Conservation (phyloP, 2,113 vertebrate species). For the Oxygymnocypris stewartii region DNA sequence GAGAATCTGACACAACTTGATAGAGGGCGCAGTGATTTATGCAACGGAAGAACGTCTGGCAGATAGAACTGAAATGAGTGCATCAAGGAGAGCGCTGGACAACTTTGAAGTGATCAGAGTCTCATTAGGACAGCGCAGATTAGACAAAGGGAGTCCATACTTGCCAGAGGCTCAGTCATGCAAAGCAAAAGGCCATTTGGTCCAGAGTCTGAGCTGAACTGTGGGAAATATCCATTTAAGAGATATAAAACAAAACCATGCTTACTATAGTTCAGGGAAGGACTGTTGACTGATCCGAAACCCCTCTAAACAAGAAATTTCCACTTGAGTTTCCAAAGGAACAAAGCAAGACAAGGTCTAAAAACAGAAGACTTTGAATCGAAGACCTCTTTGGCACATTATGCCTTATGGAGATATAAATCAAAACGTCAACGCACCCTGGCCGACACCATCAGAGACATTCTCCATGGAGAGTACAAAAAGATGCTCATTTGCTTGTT, state of each 20-base stretch:
- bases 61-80: slow-evolving; percentile 29
- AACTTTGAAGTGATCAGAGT: slow-evolving; percentile 57
- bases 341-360: slow-evolving; percentile 46
- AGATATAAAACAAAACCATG: slow-evolving; percentile 38
- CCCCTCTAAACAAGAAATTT: slow-evolving; percentile 56
- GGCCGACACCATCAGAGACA: slow-evolving; percentile 43
- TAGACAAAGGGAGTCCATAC: slow-evolving; percentile 40
- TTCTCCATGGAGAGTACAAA: neutral
- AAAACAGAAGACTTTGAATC: slow-evolving; percentile 60
- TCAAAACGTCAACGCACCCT: slow-evolving; percentile 33
- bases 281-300: slow-evolving; percentile 50
- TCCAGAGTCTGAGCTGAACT: slow-evolving; percentile 33
- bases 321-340: slow-evolving; percentile 50
- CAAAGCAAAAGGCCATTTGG: slow-evolving; percentile 43
- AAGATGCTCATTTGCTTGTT: slow-evolving; percentile 48
- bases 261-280: slow-evolving; percentile 49
- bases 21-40: neutral
- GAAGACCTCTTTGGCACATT: slow-evolving; percentile 50
- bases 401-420: slow-evolving; percentile 41
- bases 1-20: slow-evolving; percentile 42
- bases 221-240: neutral
- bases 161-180: slow-evolving; percentile 13
- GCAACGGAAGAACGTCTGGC: neutral
- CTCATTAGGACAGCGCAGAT: slow-evolving; percentile 49
- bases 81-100: slow-evolving; percentile 31